These are phyloP conservation scores for Vulpes vulpes DNA, from an alignment of 2,113 vertebrate genomes.

Conservation along the genomic window DNA sequence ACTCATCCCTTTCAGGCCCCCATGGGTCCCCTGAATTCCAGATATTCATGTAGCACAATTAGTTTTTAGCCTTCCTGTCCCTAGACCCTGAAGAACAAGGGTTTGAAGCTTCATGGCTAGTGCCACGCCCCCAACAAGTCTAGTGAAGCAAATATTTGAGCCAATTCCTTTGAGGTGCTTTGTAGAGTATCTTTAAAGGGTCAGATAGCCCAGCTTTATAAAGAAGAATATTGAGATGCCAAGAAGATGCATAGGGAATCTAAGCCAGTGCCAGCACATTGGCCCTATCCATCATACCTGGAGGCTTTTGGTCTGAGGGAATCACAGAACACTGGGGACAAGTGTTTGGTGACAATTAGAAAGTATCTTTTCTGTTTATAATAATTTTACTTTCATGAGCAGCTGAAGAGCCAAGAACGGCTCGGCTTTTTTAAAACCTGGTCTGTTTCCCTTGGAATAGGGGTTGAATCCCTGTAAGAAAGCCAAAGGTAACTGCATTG, in stretches of 20 bases:
- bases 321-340: not conserved
- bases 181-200: not conserved
- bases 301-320: not conserved
- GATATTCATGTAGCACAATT: not conserved
- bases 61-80: constrained; percentile 7
- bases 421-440: constrained; percentile 23
- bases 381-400: constrained; percentile 26
- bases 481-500: not conserved
- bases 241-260: not conserved
- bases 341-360: constrained; percentile 24
- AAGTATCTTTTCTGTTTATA: constrained; percentile 38
- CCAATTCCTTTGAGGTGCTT: not conserved
- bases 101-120: not conserved
- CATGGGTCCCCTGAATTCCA: not conserved
- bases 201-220: not conserved
- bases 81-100: not conserved
- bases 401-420: not conserved
- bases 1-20: not conserved
- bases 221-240: not conserved
- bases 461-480: not conserved
- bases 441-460: constrained; percentile 32
- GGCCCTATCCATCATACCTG: not conserved
- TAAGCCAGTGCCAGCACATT: not conserved
- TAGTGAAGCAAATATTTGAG: not conserved
- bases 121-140: not conserved